phyloP scores from a whole-genome alignment of 2,888 invertebrate genomes.

The Sphinx pinastri region DNA sequence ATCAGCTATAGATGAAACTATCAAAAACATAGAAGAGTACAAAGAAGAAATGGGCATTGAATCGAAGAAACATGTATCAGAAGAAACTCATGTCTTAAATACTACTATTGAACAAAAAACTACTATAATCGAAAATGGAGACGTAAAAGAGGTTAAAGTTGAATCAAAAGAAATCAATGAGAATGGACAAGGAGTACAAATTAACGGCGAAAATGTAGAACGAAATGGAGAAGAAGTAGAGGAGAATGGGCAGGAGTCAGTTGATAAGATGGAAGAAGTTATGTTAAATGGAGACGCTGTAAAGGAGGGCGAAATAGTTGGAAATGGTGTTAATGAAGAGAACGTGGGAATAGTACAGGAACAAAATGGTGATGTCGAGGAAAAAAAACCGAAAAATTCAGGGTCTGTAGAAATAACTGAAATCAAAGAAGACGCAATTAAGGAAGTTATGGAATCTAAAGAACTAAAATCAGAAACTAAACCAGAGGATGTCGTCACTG shows the following conservation, averaged over 20 bases:
- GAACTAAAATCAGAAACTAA: neutral
- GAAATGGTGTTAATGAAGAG: neutral
- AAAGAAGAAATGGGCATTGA: constrained; percentile 73
- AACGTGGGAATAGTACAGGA: neutral
- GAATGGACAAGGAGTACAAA: neutral
- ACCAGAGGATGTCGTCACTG: neutral
- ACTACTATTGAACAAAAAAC: constrained; percentile 30
- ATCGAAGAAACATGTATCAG: constrained; percentile 41
- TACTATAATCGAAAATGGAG: constrained; percentile 32
- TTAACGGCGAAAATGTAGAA: neutral
- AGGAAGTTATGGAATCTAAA: constrained; percentile 18
- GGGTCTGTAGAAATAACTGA: constrained; percentile 16
- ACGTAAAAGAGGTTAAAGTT: constrained; percentile 9
- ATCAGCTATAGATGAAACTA: constrained; percentile 74
- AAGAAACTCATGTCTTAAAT: constrained; percentile 32
- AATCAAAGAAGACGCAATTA: constrained; percentile 10
- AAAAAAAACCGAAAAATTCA: constrained; percentile 4
- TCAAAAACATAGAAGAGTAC: constrained; percentile 74
- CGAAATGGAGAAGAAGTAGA: neutral
- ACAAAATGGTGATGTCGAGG: neutral
- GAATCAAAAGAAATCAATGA: constrained; percentile 10
- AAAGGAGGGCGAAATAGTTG: neutral
- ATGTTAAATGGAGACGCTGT: neutral
- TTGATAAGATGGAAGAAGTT: neutral
- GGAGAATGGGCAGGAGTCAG: neutral